Evolutionary conservation across 2,888 invertebrate species (phyloP), one percentile per base, ranked within the genome.

Genomic region (Chironomus riparius): DNA sequence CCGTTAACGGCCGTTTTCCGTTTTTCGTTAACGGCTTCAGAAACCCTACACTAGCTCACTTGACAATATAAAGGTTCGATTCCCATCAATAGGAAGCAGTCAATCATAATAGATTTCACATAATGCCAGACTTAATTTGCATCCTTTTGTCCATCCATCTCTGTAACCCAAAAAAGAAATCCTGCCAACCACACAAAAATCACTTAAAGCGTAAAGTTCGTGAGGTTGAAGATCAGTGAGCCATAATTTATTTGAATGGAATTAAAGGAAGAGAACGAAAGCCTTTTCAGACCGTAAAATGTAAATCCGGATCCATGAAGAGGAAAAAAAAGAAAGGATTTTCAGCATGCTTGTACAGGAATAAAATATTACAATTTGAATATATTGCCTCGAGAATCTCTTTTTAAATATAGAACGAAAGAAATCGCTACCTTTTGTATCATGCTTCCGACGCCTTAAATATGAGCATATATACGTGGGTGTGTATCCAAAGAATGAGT

Each of bases 361-460:
- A 72, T 72, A 72, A 72, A 62, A 72, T 72, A 61, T 72, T 61
- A 62, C 72, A 24, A 70, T 70, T 56, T 70, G 70, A 70, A 70
- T 70, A 70, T 70, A 70, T 56, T 70, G 70, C 70, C 47, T 70
- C 47, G 47, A 70, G 70, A 70, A 47, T 47, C 70, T 47, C 48
- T 47, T 21, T 38, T 38, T 38, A 38, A 38, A 38, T 38, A 38
- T 38, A 38, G 10, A 38, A 38, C 38, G 56, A 18, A 56, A 56
- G 18, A 56, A 56, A n/a, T 56, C 3, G 56, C 56, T 56, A 56
- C 18, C 7, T 56, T 56, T 56, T 38, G 38, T 38, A 38, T 38
- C 38, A 10, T 38, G 7, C 7, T 38, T 38, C 38, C 10, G 10
- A 38, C 38, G 38, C 38, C 38, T 38, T 38, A 38, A 38, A 38